These are phyloP conservation scores for Nycteola revayana DNA, from an alignment of 2,888 invertebrate genomes.

Conservation along the genomic window DNA sequence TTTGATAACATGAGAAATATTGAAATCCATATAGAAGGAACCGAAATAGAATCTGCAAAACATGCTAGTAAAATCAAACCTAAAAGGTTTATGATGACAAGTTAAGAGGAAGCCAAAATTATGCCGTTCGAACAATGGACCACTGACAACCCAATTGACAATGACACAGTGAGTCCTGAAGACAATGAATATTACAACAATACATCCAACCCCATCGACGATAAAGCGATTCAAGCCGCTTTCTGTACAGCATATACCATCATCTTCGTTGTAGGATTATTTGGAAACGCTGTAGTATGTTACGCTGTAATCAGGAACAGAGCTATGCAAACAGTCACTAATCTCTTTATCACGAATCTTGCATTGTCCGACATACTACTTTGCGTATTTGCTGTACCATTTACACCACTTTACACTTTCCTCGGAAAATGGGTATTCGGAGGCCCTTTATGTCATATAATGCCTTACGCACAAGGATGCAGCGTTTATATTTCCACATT, in stretches of 20 bases:
- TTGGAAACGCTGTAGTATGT: conserved; percentile 92
- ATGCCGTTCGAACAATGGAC: conserved; percentile 69
- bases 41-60: conserved; percentile 36
- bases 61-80: conserved; percentile 53
- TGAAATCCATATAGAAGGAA: conserved; percentile 24
- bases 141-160: conserved; percentile 44
- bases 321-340: conserved; percentile 96
- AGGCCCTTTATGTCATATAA: conserved; percentile 89
- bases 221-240: conserved; percentile 85
- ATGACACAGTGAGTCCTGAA: conserved; percentile 39
- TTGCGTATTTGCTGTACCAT: conserved; percentile 92
- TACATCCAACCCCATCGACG: conserved; percentile 81
- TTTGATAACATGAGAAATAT: conserved; percentile 42
- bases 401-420: conserved; percentile 94
- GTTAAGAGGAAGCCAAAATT: conserved; percentile 54
- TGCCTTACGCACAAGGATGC: conserved; percentile 93
- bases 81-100: conserved; percentile 65
- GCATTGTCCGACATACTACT: conserved; percentile 94
- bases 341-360: conserved; percentile 94
- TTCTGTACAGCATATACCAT: conserved; percentile 89
- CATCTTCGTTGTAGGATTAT: conserved; percentile 91
- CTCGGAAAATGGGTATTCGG: conserved; percentile 93
- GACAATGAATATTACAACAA: conserved; percentile 42
- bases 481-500: conserved; percentile 95
- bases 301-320: conserved; percentile 92